These are phyloP conservation scores for Trididemnum clinides DNA, from an alignment of 23 tunicate species.

Conservation along the genomic window DNA sequence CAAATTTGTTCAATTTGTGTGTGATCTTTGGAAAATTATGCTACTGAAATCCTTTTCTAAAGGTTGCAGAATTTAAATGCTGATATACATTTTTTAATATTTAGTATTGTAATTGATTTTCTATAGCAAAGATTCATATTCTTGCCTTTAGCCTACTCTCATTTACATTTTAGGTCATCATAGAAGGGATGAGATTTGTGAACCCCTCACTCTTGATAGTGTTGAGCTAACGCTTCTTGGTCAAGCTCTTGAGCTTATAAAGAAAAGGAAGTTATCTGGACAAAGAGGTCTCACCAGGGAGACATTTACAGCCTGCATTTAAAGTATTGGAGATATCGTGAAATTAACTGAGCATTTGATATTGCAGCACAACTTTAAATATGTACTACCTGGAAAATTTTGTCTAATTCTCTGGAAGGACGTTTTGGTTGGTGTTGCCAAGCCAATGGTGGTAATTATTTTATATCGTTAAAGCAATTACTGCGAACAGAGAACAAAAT, in stretches of 20 bases:
- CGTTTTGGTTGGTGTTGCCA: slow-evolving; percentile 29
- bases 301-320: slow-evolving; percentile 19
- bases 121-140: no score
- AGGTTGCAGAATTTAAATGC: no score
- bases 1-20: neutral
- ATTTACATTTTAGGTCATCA: no score
- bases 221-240: neutral
- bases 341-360: neutral
- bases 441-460: slow-evolving; percentile 21
- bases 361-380: neutral
- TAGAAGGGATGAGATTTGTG: neutral
- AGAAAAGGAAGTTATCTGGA: neutral
- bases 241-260: neutral
- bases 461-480: neutral
- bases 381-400: slow-evolving; percentile 16
- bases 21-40: slow-evolving; percentile 9
- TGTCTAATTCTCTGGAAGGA: slow-evolving; percentile 10
- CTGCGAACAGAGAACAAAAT: slow-evolving; percentile 13
- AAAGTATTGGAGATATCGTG: slow-evolving; percentile 4
- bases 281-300: slow-evolving; percentile 8
- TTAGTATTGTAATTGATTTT: no score
- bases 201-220: no score
- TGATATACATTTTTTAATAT: no score
- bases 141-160: no score
- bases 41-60: neutral